phyloP scores from a whole-genome alignment of 2,113 vertebrate species.

The Podilymbus podiceps region DNA sequence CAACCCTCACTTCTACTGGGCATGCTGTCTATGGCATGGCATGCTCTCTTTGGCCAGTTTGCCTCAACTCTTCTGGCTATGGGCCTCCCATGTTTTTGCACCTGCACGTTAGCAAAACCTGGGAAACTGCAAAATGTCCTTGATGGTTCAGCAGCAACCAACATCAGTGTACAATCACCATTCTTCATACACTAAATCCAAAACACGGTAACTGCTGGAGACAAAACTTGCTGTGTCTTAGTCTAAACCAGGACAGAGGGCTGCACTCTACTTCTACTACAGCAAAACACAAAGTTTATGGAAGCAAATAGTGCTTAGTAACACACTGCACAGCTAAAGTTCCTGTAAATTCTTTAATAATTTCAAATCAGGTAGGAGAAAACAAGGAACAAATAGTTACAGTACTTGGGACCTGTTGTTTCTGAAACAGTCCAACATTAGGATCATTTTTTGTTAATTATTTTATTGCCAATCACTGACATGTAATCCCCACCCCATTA shows the following conservation, averaged over 20 bases:
- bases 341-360: background rate
- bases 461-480: background rate
- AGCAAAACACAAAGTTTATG: background rate
- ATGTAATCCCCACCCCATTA: background rate
- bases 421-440: background rate
- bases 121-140: too few relatives aligned
- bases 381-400: background rate
- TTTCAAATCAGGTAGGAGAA: background rate
- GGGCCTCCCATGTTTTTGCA: too few relatives aligned
- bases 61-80: too few relatives aligned
- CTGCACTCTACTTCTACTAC: background rate
- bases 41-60: too few relatives aligned
- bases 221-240: too few relatives aligned
- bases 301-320: background rate
- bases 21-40: too few relatives aligned
- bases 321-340: background rate
- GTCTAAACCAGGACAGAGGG: background rate
- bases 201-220: too few relatives aligned
- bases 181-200: too few relatives aligned
- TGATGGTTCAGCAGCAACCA: too few relatives aligned
- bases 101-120: too few relatives aligned
- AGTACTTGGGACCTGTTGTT: background rate
- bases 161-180: too few relatives aligned
- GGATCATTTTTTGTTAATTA: background rate
- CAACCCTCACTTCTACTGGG: too few relatives aligned